Conservation (phyloP, 2,113 vertebrate genomes). For the Salvelinus sp. region DNA sequence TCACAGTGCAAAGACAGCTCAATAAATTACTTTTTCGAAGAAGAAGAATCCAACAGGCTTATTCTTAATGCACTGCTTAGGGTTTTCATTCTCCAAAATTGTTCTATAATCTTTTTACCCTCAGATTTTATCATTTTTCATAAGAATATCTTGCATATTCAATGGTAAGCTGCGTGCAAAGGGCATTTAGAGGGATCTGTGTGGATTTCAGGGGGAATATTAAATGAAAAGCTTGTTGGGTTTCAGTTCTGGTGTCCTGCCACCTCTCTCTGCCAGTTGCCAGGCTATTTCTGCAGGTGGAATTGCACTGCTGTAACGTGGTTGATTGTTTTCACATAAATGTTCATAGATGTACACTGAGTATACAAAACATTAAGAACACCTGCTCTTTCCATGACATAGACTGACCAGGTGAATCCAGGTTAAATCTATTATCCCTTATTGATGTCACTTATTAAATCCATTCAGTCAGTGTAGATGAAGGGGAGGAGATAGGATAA, state of each 20-base stretch:
- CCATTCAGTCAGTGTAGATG: no score
- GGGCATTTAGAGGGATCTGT: constrained; percentile 10
- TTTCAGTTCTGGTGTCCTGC: constrained; percentile 16
- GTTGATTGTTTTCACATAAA: background rate
- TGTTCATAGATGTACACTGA: background rate
- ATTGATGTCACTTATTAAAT: no score
- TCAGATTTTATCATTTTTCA: constrained; percentile 6
- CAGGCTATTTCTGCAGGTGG: background rate
- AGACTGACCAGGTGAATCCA: no score
- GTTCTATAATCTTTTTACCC: background rate
- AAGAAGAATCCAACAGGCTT: no score
- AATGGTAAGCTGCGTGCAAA: constrained; percentile 17
- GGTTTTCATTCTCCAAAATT: background rate
- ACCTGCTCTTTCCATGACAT: no score
- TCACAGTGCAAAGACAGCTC: no score
- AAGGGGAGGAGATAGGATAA: no score
- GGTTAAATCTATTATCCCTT: no score
- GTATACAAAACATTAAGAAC: background rate
- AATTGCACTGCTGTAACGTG: background rate
- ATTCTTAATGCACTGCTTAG: no score
- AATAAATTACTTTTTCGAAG: no score
- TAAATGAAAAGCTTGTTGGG: constrained; percentile 26
- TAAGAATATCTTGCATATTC: constrained; percentile 14
- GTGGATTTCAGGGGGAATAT: constrained; percentile 29
- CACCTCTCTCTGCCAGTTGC: background rate